Conservation (phyloP, 2,888 invertebrate species). For the Dynastes grantii region DNA sequence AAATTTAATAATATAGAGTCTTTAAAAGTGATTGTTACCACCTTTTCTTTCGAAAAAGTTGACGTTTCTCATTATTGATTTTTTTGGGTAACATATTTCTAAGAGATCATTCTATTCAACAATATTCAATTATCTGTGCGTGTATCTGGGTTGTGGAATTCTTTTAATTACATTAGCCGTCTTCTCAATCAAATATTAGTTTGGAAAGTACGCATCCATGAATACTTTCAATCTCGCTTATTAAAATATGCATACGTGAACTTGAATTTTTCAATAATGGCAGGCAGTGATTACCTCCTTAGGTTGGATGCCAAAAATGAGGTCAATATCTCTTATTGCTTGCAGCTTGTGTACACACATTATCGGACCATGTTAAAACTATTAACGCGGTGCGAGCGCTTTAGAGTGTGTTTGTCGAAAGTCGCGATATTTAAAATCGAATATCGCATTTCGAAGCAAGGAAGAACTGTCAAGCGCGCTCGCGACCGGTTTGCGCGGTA, state of each 20-base stretch:
- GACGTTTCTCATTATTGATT: no score
- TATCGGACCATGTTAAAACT: constrained; percentile 4
- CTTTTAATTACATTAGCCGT: no score
- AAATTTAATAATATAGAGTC: no score
- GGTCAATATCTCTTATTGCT: constrained; percentile 35
- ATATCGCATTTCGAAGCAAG: constrained; percentile 7
- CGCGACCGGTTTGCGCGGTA: constrained; percentile 8
- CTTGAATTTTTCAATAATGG: no score
- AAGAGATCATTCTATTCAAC: no score
- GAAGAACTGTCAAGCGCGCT: constrained; percentile 2
- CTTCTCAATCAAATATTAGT: no score
- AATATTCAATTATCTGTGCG: no score
- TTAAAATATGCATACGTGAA: background rate
- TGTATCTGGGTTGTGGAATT: no score
- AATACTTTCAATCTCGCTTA: constrained; percentile 2
- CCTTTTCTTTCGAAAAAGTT: no score
- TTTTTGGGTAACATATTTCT: no score
- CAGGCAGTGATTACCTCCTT: background rate
- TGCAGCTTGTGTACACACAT: constrained; percentile 13
- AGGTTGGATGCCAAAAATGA: constrained; percentile 3
- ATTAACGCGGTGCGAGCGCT: background rate
- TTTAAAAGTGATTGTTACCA: no score
- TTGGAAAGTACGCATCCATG: background rate
- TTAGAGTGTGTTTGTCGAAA: constrained; percentile 31
- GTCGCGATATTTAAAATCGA: constrained; percentile 14